These are phyloP conservation scores for Trisateles emortualis DNA, from an alignment of 2,888 invertebrate genomes.

Conservation along the genomic window DNA sequence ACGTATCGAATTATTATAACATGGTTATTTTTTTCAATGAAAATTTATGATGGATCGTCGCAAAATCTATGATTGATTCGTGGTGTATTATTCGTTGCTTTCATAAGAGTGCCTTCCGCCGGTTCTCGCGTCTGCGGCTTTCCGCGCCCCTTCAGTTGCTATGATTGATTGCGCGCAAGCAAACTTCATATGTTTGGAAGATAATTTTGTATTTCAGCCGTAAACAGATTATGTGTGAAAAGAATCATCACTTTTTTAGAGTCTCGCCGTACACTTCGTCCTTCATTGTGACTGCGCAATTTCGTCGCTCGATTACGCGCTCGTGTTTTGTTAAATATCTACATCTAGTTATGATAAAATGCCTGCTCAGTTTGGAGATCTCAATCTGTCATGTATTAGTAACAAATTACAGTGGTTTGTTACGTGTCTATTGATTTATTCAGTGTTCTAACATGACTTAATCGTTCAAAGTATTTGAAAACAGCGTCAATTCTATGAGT, in stretches of 20 bases:
- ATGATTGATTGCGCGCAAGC: constrained; percentile 82
- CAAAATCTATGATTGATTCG: constrained; percentile 86
- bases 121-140: constrained; percentile 79
- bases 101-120: constrained; percentile 78
- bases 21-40: constrained; percentile 68
- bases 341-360: constrained; percentile 1
- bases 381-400: constrained; percentile 2
- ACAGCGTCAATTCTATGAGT: constrained; percentile 44
- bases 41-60: constrained; percentile 84
- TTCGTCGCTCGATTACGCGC: constrained; percentile 64
- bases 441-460: constrained; percentile 22
- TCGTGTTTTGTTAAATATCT: constrained; percentile 27
- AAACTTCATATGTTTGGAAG: constrained; percentile 86
- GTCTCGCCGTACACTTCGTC: constrained; percentile 60
- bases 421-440: constrained; percentile 26
- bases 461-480: constrained; percentile 40
- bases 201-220: constrained; percentile 86
- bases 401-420: constrained; percentile 18
- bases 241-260: constrained; percentile 74
- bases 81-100: constrained; percentile 83
- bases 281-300: constrained; percentile 72
- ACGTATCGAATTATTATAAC: constrained; percentile 54
- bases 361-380: not conserved
- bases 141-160: constrained; percentile 73
- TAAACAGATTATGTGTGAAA: constrained; percentile 85